Evolutionary conservation across 2,797 vertebrate genomes (phyloP).

Genomic region (Lates japonicus): DNA sequence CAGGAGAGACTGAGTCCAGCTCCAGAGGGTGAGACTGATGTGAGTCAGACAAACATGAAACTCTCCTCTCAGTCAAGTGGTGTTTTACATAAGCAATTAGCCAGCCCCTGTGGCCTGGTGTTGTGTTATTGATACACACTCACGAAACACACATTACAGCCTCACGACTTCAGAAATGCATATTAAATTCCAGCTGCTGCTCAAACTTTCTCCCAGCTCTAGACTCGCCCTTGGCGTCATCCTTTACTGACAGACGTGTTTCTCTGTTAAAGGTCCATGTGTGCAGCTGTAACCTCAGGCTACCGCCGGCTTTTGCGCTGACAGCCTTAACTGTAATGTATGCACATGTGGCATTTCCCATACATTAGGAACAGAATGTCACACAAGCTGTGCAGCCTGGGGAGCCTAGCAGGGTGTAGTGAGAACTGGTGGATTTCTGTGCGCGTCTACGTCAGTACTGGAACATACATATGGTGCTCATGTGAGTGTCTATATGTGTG

Average conservation of each 20-base stretch:
- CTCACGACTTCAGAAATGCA: constrained; percentile 10
- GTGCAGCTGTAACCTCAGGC: constrained; percentile 57
- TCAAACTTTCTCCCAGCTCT: constrained; percentile 5
- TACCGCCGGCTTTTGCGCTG: constrained; percentile 41
- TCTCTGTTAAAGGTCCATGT: constrained; percentile 55
- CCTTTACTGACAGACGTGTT: constrained; percentile 19
- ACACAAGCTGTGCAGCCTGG: constrained; percentile 62
- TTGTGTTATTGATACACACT: constrained; percentile 20
- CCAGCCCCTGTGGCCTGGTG: constrained; percentile 1
- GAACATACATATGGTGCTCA: background rate
- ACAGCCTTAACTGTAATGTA: constrained; percentile 55
- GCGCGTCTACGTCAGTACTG: background rate
- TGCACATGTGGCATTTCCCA: constrained; percentile 69
- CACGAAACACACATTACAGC: background rate
- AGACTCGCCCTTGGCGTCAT: background rate
- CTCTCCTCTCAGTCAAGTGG: constrained; percentile 17
- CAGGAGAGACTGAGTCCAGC: background rate
- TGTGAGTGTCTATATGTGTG: background rate
- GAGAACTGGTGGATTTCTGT: constrained; percentile 25
- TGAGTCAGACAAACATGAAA: constrained; percentile 9
- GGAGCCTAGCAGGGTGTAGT: constrained; percentile 42
- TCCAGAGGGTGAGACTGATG: constrained; percentile 5
- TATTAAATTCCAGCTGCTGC: constrained; percentile 24
- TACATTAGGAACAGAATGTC: constrained; percentile 71
- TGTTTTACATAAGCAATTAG: constrained; percentile 38